Base-by-base conservation (phyloP, 23 tunicate genomes). In the Halocynthia roretzi region DNA sequence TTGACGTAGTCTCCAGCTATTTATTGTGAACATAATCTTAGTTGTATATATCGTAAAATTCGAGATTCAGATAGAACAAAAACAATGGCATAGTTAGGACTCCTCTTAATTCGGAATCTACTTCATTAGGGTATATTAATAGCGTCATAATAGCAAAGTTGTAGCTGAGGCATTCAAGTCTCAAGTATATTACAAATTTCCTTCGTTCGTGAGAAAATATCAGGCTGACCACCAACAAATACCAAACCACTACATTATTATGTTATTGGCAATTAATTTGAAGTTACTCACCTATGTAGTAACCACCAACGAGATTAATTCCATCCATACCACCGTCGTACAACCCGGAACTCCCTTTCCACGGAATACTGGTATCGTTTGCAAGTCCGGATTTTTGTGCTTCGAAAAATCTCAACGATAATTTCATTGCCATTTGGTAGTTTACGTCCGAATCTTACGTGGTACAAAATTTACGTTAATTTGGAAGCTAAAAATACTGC, bases 1-100 rank as follows among this genome's bases (percentile, higher is more conserved):
- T 90, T 90, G 19, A 90, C 78, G 80, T 85, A 86, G 75, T 90
- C 97, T 56, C 97, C 97, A 17, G 83, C 97, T 86, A 40, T 31
- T 31, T 31, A 31, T 0, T 31, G 4, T 31, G 1, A 31, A 31
- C 44, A 31, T 0, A 31, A 31, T 31, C 44, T 31, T 31, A 31
- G 4, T 31, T 31, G 44, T 4, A 31, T 31, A 4, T 31, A 31
- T 31, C 44, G 44, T 31, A 0, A 31, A 31, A 31, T 31, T 31
- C 1, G 44, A 31, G 44, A 31, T 31, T 31, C 44, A 31, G 44
- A 31, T 1, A 31, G 44, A 31, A 31, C 44, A 31, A 31, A 31
- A 31, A 31, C 44, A 31, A 31, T 31, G 44, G 44, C 4, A 31
- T 31, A 31, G 44, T 31, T 31, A 31, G 44, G n/a, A n/a, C n/a